Conservation (phyloP, 2,888 invertebrate species). For the Hypena proboscidalis region DNA sequence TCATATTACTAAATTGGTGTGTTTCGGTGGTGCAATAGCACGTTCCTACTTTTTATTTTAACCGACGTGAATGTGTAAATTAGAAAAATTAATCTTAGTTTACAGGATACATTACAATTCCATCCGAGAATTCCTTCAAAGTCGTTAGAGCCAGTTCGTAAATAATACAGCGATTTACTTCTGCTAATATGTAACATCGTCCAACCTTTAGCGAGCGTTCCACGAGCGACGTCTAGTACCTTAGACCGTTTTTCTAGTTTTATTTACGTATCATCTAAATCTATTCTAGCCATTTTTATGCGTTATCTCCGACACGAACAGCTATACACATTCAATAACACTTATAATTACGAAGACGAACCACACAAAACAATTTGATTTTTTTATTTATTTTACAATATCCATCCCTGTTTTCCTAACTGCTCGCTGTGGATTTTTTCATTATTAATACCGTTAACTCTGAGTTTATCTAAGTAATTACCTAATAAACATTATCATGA, state of each 20-base stretch:
- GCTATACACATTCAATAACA: constrained; percentile 82
- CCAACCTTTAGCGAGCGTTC: constrained; percentile 81
- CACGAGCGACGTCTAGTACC: constrained; percentile 49
- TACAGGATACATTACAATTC: constrained; percentile 62
- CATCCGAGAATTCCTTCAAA: constrained; percentile 76
- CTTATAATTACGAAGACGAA: constrained; percentile 79
- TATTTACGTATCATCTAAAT: constrained; percentile 62
- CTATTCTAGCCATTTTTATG: constrained; percentile 74
- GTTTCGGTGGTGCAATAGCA: constrained; percentile 84
- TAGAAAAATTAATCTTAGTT: constrained; percentile 64
- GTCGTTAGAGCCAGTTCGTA: constrained; percentile 38
- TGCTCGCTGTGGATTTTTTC: constrained; percentile 77
- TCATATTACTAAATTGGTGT: constrained; percentile 75
- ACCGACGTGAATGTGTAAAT: constrained; percentile 64
- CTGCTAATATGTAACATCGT: constrained; percentile 53
- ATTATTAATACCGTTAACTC: constrained; percentile 70
- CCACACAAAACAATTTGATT: constrained; percentile 74
- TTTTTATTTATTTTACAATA: constrained; percentile 73
- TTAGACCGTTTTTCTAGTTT: constrained; percentile 60
- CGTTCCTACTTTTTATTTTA: constrained; percentile 74
- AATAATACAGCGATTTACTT: constrained; percentile 39
- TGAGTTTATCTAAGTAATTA: constrained; percentile 79
- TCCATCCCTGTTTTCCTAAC: constrained; percentile 85
- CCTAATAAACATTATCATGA: constrained; percentile 82
- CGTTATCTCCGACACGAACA: constrained; percentile 66